Evolutionary conservation across 2,888 invertebrate species (phyloP), one percentile per base, ranked within the genome.

Genomic region (Polia nebulosa): DNA sequence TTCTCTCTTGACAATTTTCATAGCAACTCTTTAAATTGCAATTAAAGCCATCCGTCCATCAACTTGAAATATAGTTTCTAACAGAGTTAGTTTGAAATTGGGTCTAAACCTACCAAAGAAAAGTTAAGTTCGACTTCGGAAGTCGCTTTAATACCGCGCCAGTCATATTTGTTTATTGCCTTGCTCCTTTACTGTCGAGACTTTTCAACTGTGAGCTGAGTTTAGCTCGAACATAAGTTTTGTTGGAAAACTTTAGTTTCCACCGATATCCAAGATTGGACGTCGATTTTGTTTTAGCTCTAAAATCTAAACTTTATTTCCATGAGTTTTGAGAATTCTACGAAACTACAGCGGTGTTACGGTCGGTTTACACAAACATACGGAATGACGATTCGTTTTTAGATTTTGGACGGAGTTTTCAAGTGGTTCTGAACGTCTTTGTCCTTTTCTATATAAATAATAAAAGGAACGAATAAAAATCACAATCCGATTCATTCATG

Each of bases 161-260:
- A 76, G 78, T 70, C 71, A 80, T 75, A 75, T 69, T 64, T 77
- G 59, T 60, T 68, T 80, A 74, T 68, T 56, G 70, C 64, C 53
- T 71, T 68, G 71, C 65, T 75, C 61, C 44, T 76, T 65, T 71
- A 44, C 65, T 41, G 75, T 52, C 64, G 52, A 47, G 59, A 71
- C 56, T 76, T 76, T 41, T 53, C 45, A 68, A 55, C 72, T 66
- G 55, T 36, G n/a, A 58, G 47, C 60, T 34, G 17, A 53, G 57
- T 72, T 72, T 17, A 53, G 53, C 47, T 34, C 17, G 56, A 57
- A 64, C 53, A 57, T 60, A 77, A 61, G 63, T 69, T 73, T 72
- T 73, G 57, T 76, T 58, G 34, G 36, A 20, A 60, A 76, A 76
- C 72, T 76, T 67, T 22, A 52, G 60, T 68, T 68, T 44, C 59